Percentiles rank a stretch among this genome's conserved stretches.
phyloP scores from a whole-genome alignment of 1,140 invertebrate species.

The Drosophila jambulina region DNA sequence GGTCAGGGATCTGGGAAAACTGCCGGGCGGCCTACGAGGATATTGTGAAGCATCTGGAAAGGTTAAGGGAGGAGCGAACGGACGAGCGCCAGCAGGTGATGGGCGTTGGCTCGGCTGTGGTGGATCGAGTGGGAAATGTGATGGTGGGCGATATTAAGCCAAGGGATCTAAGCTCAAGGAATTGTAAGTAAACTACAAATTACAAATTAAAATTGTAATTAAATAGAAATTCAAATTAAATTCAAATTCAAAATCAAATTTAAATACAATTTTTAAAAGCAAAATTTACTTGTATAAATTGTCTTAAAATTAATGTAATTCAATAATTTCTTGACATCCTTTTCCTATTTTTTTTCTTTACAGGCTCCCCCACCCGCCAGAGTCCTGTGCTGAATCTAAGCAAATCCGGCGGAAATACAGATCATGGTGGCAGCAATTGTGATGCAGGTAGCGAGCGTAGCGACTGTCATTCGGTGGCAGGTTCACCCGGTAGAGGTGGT shows the following conservation, averaged over 20 bases:
- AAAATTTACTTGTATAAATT: no score
- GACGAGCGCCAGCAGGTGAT: constrained; percentile 88
- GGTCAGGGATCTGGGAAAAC: constrained; percentile 97
- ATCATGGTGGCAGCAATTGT: constrained; percentile 86
- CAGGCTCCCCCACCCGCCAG: constrained; percentile 94
- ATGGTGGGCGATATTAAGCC: constrained; percentile 89
- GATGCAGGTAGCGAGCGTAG: constrained; percentile 87
- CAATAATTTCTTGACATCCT: neutral
- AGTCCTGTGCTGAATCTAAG: constrained; percentile 96
- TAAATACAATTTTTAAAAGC: no score
- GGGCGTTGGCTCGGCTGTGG: constrained; percentile 79
- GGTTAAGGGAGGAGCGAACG: constrained; percentile 94
- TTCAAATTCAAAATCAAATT: no score
- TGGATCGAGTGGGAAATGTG: constrained; percentile 85
- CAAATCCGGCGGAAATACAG: constrained; percentile 89
- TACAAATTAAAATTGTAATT: no score
- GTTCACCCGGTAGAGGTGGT: constrained; percentile 82
- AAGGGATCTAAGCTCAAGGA: constrained; percentile 93
- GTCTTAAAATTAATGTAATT: neutral
- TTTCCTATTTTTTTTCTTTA: neutral
- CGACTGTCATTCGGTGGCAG: constrained; percentile 86
- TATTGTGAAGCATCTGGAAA: constrained; percentile 96
- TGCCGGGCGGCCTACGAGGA: constrained; percentile 96
- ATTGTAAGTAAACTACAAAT: constrained; percentile 90
- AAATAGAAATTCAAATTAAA: neutral